phyloP scores from a whole-genome alignment of 2,797 vertebrate species.

The Hapalemur alaotrensis region DNA sequence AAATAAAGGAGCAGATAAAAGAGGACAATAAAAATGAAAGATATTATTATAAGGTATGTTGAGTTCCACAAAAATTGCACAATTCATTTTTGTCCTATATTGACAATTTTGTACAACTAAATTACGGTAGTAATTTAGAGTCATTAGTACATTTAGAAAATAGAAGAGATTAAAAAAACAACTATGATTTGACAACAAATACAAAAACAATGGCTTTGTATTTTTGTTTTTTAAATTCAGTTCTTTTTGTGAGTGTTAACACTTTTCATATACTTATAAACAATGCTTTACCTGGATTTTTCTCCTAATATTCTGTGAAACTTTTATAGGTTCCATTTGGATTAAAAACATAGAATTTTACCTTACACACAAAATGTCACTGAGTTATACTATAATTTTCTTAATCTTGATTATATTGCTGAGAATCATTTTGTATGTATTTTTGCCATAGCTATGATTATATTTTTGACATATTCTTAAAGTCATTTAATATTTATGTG shows the following conservation, averaged over 20 bases:
- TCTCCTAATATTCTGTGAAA: not conserved
- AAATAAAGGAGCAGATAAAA: not conserved
- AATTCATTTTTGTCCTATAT: not conserved
- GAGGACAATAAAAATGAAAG: not conserved
- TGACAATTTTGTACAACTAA: not conserved
- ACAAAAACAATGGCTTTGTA: not conserved
- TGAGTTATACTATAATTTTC: not conserved
- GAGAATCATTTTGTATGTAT: not conserved
- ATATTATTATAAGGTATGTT: rapidly evolving
- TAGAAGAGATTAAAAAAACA: not conserved
- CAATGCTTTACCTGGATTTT: not conserved
- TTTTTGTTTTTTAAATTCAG: not conserved
- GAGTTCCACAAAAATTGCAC: not conserved
- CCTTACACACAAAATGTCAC: not conserved
- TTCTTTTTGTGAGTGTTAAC: not conserved
- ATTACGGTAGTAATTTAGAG: not conserved
- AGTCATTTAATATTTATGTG: not conserved
- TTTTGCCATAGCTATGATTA: not conserved
- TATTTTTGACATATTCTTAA: not conserved
- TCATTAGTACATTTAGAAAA: not conserved
- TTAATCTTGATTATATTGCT: not conserved
- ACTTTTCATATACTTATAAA: not conserved
- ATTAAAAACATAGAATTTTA: not conserved
- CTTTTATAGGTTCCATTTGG: not conserved
- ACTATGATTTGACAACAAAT: not conserved